These are phyloP conservation scores for Melanotaenia parkinsoni DNA, from an alignment of 2,797 vertebrate species.

Conservation along the genomic window DNA sequence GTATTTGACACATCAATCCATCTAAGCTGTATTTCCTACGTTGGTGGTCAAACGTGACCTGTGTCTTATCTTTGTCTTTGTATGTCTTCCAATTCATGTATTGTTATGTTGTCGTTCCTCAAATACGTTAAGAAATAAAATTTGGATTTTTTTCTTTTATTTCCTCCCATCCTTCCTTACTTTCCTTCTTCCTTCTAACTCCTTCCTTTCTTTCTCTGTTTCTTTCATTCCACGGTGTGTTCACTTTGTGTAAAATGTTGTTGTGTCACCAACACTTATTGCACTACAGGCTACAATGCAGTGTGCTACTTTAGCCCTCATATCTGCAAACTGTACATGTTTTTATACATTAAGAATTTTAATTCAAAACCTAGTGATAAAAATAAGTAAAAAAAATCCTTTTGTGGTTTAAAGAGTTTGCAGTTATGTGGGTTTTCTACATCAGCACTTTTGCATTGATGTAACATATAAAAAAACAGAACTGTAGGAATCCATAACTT, in stretches of 20 bases:
- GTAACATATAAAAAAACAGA: slow-evolving; percentile 48
- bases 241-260: slow-evolving; percentile 52
- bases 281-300: slow-evolving; percentile 65
- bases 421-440: slow-evolving; percentile 45
- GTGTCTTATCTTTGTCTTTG: slow-evolving; percentile 76
- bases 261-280: slow-evolving; percentile 60
- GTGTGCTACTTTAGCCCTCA: slow-evolving; percentile 54
- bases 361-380: slow-evolving; percentile 20
- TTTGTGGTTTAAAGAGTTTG: slow-evolving; percentile 44
- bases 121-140: slow-evolving; percentile 69
- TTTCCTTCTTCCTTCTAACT: slow-evolving; percentile 8
- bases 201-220: slow-evolving; percentile 38
- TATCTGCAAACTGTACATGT: slow-evolving; percentile 46
- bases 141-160: slow-evolving; percentile 49
- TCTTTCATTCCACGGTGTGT: slow-evolving; percentile 45
- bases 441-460: slow-evolving; percentile 48
- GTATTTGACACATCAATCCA: slow-evolving; percentile 64
- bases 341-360: slow-evolving; percentile 33
- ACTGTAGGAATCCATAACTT: slow-evolving; percentile 72
- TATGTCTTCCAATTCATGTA: slow-evolving; percentile 80
- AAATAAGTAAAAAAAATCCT: slow-evolving; percentile 6
- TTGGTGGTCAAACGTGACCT: slow-evolving; percentile 65
- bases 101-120: slow-evolving; percentile 67
- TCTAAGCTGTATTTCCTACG: slow-evolving; percentile 63
- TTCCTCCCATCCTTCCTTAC: slow-evolving; percentile 11